Conservation (phyloP, 1,140 invertebrate species). For the Atopsyche davidsoni region DNA sequence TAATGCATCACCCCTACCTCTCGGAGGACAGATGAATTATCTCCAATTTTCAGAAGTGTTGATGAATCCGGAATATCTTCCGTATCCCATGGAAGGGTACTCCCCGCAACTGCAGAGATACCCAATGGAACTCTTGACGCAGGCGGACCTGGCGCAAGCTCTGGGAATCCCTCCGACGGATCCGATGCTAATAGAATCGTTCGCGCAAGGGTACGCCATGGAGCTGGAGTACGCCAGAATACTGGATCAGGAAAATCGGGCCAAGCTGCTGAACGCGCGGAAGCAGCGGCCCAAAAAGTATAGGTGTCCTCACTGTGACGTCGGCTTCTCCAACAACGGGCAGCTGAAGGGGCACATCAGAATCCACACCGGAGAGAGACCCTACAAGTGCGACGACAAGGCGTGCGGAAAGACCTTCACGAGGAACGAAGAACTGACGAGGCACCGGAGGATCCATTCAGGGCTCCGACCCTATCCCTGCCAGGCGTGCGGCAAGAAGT, state of each 20-base stretch:
- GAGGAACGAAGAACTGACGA: slow-evolving; percentile 86
- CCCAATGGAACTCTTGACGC: slow-evolving; percentile 39
- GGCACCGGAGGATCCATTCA: slow-evolving; percentile 86
- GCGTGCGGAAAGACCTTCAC: slow-evolving; percentile 87
- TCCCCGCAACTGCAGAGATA: slow-evolving; percentile 33
- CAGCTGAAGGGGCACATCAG: slow-evolving; percentile 86
- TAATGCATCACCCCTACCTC: too few relatives aligned
- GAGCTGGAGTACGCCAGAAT: slow-evolving; percentile 61
- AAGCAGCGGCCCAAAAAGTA: slow-evolving; percentile 85
- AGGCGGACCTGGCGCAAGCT: slow-evolving; percentile 44
- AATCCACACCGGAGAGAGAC: slow-evolving; percentile 87
- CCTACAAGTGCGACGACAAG: slow-evolving; percentile 77
- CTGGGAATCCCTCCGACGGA: slow-evolving; percentile 46
- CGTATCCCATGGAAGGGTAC: slow-evolving; percentile 15
- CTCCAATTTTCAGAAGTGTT: too few relatives aligned
- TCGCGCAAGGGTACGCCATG: slow-evolving; percentile 53
- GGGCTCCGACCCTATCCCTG: slow-evolving; percentile 76
- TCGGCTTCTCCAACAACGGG: slow-evolving; percentile 89
- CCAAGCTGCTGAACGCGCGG: slow-evolving; percentile 55
- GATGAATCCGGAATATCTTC: too few relatives aligned
- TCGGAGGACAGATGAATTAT: too few relatives aligned
- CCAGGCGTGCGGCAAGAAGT: slow-evolving; percentile 73
- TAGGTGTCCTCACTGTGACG: slow-evolving; percentile 79
- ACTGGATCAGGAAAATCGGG: slow-evolving; percentile 58
- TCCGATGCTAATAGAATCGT: slow-evolving; percentile 45